Evolutionary conservation across 2,888 invertebrate genomes (phyloP).

Genomic region (Carcina quercana): DNA sequence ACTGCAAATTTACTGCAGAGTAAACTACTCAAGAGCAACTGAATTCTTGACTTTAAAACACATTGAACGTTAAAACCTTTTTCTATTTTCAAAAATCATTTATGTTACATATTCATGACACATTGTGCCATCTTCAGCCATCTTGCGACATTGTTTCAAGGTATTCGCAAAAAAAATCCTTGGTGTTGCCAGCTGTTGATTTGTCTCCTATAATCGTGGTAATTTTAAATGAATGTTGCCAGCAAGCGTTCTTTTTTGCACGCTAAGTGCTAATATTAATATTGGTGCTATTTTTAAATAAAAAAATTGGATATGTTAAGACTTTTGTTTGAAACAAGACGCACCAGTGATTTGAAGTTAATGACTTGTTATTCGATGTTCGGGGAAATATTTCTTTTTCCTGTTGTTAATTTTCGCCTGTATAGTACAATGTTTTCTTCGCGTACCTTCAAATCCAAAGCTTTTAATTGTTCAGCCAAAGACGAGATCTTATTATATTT

Average conservation of each 20-base stretch:
- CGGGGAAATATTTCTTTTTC: too few relatives aligned
- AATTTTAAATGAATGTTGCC: slow-evolving; percentile 30
- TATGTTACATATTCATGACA: too few relatives aligned
- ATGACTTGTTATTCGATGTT: too few relatives aligned
- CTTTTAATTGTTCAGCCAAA: too few relatives aligned
- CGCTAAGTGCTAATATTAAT: slow-evolving; percentile 55
- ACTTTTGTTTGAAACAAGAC: slow-evolving; percentile 8
- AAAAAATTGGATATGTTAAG: slow-evolving; percentile 35
- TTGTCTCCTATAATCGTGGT: slow-evolving; percentile 22
- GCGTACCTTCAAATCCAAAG: slow-evolving; percentile 14
- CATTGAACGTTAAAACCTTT: too few relatives aligned
- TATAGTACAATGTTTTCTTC: slow-evolving; percentile 49
- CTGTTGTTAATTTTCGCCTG: slow-evolving; percentile 37
- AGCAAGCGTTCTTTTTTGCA: slow-evolving; percentile 34
- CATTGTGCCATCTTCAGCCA: not conserved
- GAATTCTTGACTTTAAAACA: too few relatives aligned
- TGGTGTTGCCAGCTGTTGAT: slow-evolving; percentile 49
- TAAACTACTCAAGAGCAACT: too few relatives aligned
- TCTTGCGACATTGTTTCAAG: slow-evolving; percentile 2
- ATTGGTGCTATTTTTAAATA: slow-evolving; percentile 64
- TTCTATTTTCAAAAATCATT: too few relatives aligned
- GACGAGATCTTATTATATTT: too few relatives aligned
- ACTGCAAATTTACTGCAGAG: too few relatives aligned
- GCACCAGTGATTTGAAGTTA: slow-evolving; percentile 44
- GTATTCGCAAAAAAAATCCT: slow-evolving; percentile 34